These are phyloP conservation scores for Caenorhabditis doughertyi DNA, from an alignment of 2,888 invertebrate genomes.

Conservation along the genomic window DNA sequence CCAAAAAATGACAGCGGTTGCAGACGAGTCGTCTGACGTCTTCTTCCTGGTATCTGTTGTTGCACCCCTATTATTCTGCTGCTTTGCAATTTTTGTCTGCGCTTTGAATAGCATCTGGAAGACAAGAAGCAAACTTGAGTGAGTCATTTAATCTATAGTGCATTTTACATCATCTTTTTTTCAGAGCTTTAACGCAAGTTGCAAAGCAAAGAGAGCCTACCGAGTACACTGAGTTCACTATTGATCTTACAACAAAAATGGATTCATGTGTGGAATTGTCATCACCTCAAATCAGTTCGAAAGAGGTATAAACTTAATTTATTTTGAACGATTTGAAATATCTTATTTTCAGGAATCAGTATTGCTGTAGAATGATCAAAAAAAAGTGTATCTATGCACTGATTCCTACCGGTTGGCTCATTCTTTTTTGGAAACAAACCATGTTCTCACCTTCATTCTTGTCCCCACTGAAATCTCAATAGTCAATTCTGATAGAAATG, in stretches of 20 bases:
- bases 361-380: conserved; percentile 48
- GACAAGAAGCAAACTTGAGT: conserved; percentile 70
- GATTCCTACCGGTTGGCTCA: conserved; percentile 33
- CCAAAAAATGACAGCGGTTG: conserved; percentile 28
- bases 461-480: conserved; percentile 22
- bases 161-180: conserved; percentile 19
- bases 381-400: conserved; percentile 37
- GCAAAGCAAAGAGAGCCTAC: conserved; percentile 63
- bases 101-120: conserved; percentile 72
- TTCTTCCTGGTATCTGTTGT: conserved; percentile 73
- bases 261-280: conserved; percentile 75
- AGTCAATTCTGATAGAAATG: neutral
- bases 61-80: conserved; percentile 73
- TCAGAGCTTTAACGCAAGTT: conserved; percentile 62
- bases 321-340: neutral
- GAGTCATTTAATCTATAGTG: conserved; percentile 25
- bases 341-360: conserved; percentile 69
- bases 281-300: conserved; percentile 67
- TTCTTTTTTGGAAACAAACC: neutral
- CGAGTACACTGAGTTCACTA: conserved; percentile 71
- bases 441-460: conserved; percentile 13
- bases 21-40: conserved; percentile 70
- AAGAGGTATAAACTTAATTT: conserved; percentile 38
- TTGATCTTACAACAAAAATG: conserved; percentile 72
- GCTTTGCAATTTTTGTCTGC: conserved; percentile 75